Evolutionary conservation across 2,797 vertebrate species (phyloP), one percentile per base, ranked within the genome.

Genomic region (Heterohyrax brucei): DNA sequence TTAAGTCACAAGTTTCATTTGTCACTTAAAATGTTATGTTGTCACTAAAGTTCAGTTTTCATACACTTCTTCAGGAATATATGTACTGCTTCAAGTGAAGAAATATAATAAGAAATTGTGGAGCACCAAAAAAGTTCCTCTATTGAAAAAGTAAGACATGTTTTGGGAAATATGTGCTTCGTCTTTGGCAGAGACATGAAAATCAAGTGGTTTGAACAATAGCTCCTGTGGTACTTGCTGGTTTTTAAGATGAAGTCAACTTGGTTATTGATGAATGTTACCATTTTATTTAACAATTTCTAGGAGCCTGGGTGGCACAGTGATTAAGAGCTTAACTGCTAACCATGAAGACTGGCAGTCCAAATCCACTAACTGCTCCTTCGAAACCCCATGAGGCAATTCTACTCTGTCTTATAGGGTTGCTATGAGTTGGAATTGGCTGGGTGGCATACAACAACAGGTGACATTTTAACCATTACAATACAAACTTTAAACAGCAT

Each of bases 271-370:
- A 56, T 59, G 30, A 87, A 77, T 14, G 4, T 89, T 84, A 80
- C 61, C 19, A 83, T 44, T 89, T 95, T 84, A 87, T 56, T 91
- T 95, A 95, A 92, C 30, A 93, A 95, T 28, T 61, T 22, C 24
- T 66, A 70, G 13, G 53, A 56, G 53, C 53, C 53, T 1, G 13
- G 53, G 53, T 56, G 53, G 53, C 53, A 13, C 12, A 56, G 53
- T 56, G 53, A 16, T 10, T 56, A 56, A 16, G 53, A 56, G 53
- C 53, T 56, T 56, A 16, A 4, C 53, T 56, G 53, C 53, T 13
- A 56, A 56, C 53, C 53, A 56, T 14, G 18, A 56, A 56, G 53
- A 16, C 12, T 16, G 12, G 53, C 53, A 56, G 53, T 56, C 18
- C 53, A 56, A 16, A 56, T 56, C 53, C 53, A 56, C 53, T 12